Base-by-base conservation (phyloP, 2,113 vertebrate genomes). In the Ivindomyrus marchei region DNA sequence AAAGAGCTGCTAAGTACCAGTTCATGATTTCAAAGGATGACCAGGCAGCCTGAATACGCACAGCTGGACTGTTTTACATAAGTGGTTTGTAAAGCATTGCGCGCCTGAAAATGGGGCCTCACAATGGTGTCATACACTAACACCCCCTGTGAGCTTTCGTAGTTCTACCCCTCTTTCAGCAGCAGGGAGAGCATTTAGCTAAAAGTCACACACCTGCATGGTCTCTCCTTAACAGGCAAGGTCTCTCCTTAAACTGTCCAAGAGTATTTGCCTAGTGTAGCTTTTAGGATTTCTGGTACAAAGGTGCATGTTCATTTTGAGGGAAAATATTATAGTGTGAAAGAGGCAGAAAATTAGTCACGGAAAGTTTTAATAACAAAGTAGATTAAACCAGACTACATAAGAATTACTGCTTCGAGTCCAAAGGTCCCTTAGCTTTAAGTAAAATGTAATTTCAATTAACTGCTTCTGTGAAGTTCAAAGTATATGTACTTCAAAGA, bases 11-110 rank as follows among this genome's bases (percentile, higher is more conserved):
- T 93, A 90, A 87, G 89, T 90, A 90, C 88, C 89, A 92, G 88
- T 87, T 89, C 89, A 90, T 92, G 92, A 94, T 94, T 93, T 92
- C 93, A 91, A 91, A 92, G 90, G 89, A 88, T 89, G 91, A 58
- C 50, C 90, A 90, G 91, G 46, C 50, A 90, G 90, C 50, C 88
- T 58, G 91, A 36, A 36, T 36, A n/a, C 3, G 11, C n/a, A 53
- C 24, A 21, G 50, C 50, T 42, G 27, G n/a, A 21, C 47, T 27
- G 49, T 17, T 36, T 53, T 53, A 53, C 50, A 52, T 52, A 36
- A 89, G 53, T 84, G 47, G 49, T 39, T 80, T 80, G 88, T 46
- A 47, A 85, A 85, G 15, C 45, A 46, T 85, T 46, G 45, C 24
- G n/a, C 19, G 19, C 45, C 45, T 47, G 45, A 45, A 85, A 85